These are phyloP conservation scores for Ifrita kowaldi DNA, from an alignment of 2,113 vertebrate genomes.

Conservation along the genomic window DNA sequence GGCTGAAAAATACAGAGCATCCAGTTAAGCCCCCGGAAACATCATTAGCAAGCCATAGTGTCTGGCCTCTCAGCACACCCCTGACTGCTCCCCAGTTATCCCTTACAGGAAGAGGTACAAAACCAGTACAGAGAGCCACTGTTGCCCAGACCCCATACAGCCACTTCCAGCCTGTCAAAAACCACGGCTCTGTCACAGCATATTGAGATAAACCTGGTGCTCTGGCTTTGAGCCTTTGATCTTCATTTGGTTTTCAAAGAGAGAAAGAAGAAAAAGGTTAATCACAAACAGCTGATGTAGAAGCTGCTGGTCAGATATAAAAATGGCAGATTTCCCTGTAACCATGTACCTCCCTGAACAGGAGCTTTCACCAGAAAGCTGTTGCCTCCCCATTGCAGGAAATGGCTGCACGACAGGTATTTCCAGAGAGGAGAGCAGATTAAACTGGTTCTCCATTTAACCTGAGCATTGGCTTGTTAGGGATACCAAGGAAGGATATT, in stretches of 20 bases:
- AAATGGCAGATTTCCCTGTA: neutral
- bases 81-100: neutral
- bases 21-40: neutral
- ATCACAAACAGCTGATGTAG: neutral
- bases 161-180: neutral
- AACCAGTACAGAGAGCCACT: neutral
- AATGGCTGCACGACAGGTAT: neutral
- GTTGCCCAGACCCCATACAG: neutral
- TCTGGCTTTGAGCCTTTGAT: neutral
- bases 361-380: neutral
- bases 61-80: neutral
- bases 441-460: neutral
- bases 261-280: neutral
- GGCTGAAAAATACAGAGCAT: neutral
- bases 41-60: neutral
- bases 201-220: neutral
- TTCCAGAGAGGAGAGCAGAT: neutral
- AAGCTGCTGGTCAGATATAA: neutral
- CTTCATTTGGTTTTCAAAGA: neutral
- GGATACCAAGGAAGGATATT: neutral
- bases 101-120: neutral
- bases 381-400: neutral
- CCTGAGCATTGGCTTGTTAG: neutral
- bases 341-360: neutral
- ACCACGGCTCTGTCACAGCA: neutral